These are phyloP conservation scores for Thunnus maccoyii DNA, from an alignment of 2,113 vertebrate species.

Conservation along the genomic window DNA sequence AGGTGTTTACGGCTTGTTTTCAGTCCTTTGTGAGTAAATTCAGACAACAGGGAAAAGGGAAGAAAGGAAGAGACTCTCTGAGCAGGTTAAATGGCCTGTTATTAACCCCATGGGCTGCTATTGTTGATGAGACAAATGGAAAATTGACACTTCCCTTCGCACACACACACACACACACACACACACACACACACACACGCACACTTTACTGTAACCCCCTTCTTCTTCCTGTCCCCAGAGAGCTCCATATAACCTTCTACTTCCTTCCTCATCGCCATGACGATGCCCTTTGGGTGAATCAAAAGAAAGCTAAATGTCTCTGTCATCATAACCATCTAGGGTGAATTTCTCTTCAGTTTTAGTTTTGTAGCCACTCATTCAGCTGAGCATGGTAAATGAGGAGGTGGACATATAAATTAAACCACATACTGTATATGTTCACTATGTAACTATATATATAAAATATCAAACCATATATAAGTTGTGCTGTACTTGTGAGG, in stretches of 20 bases:
- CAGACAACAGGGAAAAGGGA: not conserved
- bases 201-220: not conserved
- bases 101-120: constrained; percentile 6
- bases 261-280: constrained; percentile 41
- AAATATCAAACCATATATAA: too few species aligned
- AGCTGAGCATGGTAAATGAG: not conserved
- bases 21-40: not conserved
- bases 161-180: not conserved
- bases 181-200: not conserved
- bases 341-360: not conserved
- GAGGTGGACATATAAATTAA: too few species aligned
- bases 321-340: not conserved
- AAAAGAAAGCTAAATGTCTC: constrained; percentile 30
- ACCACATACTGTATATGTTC: too few species aligned
- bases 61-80: not conserved
- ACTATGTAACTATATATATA: too few species aligned
- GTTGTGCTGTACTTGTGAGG: too few species aligned
- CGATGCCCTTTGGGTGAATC: constrained; percentile 31
- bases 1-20: not conserved
- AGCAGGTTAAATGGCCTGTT: constrained; percentile 16
- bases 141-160: not conserved
- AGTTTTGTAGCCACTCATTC: not conserved
- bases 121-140: not conserved
- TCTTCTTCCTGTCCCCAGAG: constrained; percentile 18
- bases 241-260: constrained; percentile 5